Base-by-base conservation (phyloP, 2,797 vertebrate genomes). In the Mallotus villosus region DNA sequence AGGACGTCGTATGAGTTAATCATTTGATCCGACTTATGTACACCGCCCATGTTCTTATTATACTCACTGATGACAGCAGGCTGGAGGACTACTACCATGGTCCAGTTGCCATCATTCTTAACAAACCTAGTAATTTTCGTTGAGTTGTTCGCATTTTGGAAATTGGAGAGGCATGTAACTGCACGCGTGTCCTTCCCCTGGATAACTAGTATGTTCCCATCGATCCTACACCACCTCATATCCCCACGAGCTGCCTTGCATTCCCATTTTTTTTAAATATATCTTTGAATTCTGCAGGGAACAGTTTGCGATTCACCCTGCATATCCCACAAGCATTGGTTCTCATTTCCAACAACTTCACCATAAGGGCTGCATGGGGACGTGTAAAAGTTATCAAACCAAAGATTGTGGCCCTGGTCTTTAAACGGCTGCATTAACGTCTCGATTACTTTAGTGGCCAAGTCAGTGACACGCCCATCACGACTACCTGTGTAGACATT, bases 351-450 rank as follows among this genome's bases (percentile, higher is more conserved):
- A n/a, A 7, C n/a, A 70, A 21, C 16, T 12, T 61, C 37, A 14
- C 19, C 27, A 60, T 24, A 11, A 70, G 68, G 2, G 32, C 21
- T 3, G 57, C n/a, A n/a, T n/a, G n/a, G 68, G 5, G 68, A 70
- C 60, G 55, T 41, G 14, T 61, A 41, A 37, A 27, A 70, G n/a
- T 60, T 70, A n/a, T 41, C 29, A 58, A 70, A 70, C 55, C 29
- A 49, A 57, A 68, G 2, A 9, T 37, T 69, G 67, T 69, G 55
- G n/a, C 63, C 34, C 34, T 46, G 34, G 25, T 17, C 55, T 59
- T 17, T 59, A 25, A 34, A 69, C 12, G 55, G 17, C 57, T 32
- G 9, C 7, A 24, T 16, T 17, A 27, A 41, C 4, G 21, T 2
- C 21, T 70, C 68, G 11, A 46, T 34, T n/a, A 70, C 55, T 61